Evolutionary conservation across 2,113 vertebrate species (phyloP).

Genomic region (Diphyllodes magnificus): DNA sequence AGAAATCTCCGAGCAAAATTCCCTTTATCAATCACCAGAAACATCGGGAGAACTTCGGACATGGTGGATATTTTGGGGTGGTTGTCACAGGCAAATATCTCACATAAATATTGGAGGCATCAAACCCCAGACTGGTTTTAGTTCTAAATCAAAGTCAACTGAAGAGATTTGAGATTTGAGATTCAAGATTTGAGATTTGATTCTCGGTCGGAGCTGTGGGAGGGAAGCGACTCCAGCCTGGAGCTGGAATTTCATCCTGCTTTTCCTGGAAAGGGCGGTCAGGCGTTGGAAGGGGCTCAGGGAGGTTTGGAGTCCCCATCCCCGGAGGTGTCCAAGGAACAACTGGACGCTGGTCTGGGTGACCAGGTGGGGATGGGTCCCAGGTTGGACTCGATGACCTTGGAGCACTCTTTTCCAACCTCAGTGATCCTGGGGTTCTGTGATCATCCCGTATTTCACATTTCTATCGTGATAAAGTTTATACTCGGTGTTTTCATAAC

Average conservation of each 20-base stretch:
- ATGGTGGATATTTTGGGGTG: background rate
- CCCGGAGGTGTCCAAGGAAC: background rate
- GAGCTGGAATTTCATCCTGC: background rate
- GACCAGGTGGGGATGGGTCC: fast-evolving
- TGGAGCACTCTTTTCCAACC: background rate
- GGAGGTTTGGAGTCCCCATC: background rate
- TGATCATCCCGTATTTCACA: fast-evolving
- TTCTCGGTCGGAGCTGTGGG: background rate
- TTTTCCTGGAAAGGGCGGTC: background rate
- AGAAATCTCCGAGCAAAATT: background rate
- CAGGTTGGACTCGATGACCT: background rate
- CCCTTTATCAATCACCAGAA: background rate
- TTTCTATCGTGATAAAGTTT: background rate
- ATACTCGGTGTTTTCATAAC: fast-evolving
- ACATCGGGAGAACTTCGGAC: fast-evolving
- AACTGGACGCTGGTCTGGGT: fast-evolving
- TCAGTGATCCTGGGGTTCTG: fast-evolving
- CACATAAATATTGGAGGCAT: fast-evolving
- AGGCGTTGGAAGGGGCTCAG: background rate
- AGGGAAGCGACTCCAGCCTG: background rate
- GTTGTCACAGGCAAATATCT: background rate
- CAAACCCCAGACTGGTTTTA: background rate
- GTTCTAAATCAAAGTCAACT: background rate
- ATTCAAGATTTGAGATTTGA: background rate
- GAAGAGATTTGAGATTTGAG: background rate